These are phyloP conservation scores for Scaptomyza parva DNA, from an alignment of 2,888 invertebrate species.

Conservation along the genomic window DNA sequence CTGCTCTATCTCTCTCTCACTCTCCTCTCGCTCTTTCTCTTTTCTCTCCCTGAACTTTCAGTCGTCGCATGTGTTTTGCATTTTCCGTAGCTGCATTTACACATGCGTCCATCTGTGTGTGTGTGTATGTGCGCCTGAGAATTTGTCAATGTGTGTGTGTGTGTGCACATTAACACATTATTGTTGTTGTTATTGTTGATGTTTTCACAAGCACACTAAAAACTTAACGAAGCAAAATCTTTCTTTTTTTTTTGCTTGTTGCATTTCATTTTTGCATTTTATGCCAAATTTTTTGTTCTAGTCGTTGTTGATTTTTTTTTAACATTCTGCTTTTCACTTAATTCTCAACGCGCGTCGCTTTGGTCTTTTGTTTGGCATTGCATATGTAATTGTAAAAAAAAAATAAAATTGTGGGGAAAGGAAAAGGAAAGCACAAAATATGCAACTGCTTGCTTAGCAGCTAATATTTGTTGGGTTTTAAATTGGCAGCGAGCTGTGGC, in stretches of 20 bases:
- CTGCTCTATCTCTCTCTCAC: too few relatives aligned
- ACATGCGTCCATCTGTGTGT: slow-evolving; percentile 19
- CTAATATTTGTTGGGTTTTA: slow-evolving; percentile 53
- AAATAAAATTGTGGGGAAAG: not conserved
- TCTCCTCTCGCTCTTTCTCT: too few relatives aligned
- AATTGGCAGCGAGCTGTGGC: slow-evolving; percentile 27
- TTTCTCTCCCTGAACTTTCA: too few relatives aligned
- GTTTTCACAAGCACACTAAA: slow-evolving; percentile 63
- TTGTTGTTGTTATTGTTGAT: slow-evolving; percentile 55
- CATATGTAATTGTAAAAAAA: slow-evolving; percentile 66
- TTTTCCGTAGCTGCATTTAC: slow-evolving; percentile 46
- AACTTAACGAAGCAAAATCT: slow-evolving; percentile 79
- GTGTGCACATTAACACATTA: slow-evolving; percentile 72
- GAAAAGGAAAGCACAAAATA: slow-evolving; percentile 6
- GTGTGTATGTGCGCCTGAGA: slow-evolving; percentile 13
- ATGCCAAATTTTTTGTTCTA: slow-evolving; percentile 35
- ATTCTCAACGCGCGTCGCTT: slow-evolving; percentile 43
- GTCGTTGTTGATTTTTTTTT: not conserved
- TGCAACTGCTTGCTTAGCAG: slow-evolving; percentile 53
- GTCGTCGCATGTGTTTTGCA: slow-evolving; percentile 70
- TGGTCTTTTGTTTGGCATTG: slow-evolving; percentile 52
- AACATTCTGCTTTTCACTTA: slow-evolving; percentile 26
- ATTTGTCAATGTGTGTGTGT: too few relatives aligned
- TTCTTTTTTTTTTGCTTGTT: slow-evolving; percentile 74
- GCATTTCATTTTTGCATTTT: slow-evolving; percentile 63